Evolutionary conservation across 2,113 vertebrate species (phyloP), one percentile per base, ranked within the genome.

Genomic region (Brachyhypopomus occidentalis): DNA sequence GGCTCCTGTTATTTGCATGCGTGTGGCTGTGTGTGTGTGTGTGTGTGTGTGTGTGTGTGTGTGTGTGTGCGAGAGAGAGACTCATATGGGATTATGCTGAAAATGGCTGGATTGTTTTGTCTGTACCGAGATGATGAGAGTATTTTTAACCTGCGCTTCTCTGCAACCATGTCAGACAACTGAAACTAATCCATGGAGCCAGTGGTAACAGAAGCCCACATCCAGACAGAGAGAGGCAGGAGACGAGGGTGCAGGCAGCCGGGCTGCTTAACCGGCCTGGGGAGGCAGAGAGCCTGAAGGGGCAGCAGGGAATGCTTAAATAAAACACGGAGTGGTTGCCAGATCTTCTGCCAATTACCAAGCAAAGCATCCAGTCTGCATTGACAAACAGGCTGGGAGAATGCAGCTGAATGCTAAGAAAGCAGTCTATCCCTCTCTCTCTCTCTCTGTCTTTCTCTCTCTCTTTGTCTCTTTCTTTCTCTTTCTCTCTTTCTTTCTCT

Each of bases 171-270:
- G 72, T 55, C 59, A 85, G 84, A 72, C 62, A 56, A 63, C 77
- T 74, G 75, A 74, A 86, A 58, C 71, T 81, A 86, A 62, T 11
- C 2, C 19, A 83, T 45, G n/a, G 16, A 89, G 86, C 80, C 89
- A 86, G 80, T 73, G 16, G 58, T 87, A 89, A 84, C 3, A 27
- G 80, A 91, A 89, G 85, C 48, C 77, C 78, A 19, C 84, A 84
- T 91, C 87, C 80, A 78, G 4, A 78, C 27, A 77, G 45, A 22
- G 62, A 77, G 67, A 14, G 38, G 34, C 27, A 22, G 7, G 78
- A 58, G 30, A 38, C 58, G 20, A 74, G 70, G 62, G 58, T 55
- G 20, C 45, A 55, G 23, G 71, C 78, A 34, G 30, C 69, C 9
- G 36, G n/a, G 2, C 41, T 41, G 5, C 41, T 9, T 4, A 8